Conservation (phyloP, 2,113 vertebrate species). For the Corythornis madagascariensis region DNA sequence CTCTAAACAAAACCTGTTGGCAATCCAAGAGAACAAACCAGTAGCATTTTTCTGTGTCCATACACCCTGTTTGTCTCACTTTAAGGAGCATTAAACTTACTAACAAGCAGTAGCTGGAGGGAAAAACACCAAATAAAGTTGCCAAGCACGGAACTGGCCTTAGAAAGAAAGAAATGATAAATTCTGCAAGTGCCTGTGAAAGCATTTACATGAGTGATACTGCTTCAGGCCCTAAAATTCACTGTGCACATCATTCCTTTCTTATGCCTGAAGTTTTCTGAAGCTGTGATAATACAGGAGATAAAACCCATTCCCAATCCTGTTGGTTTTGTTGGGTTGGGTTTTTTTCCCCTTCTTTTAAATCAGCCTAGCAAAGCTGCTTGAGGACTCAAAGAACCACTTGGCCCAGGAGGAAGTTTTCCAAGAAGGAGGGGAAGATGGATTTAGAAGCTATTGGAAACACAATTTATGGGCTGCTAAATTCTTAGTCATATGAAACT, state of each 20-base stretch:
- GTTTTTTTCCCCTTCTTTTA: background rate
- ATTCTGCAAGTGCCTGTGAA: background rate
- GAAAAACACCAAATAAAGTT: background rate
- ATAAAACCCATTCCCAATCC: background rate
- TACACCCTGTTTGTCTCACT: background rate
- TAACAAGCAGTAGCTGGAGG: background rate
- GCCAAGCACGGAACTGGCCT: background rate
- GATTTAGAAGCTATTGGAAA: background rate
- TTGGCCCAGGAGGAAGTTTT: background rate
- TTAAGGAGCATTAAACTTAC: background rate
- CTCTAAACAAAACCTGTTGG: constrained; percentile 86
- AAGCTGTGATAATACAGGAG: background rate
- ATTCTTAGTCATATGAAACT: background rate
- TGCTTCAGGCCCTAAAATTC: background rate
- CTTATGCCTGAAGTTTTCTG: background rate
- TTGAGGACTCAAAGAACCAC: background rate
- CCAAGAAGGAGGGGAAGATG: background rate
- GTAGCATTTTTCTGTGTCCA: background rate
- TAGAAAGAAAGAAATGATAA: background rate
- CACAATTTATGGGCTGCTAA: background rate
- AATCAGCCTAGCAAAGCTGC: background rate
- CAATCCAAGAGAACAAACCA: background rate
- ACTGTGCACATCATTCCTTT: background rate
- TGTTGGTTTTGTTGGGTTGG: background rate
- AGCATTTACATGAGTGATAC: background rate